phyloP scores from a whole-genome alignment of 2,113 vertebrate species.

The Mesoclemmys tuberculata region DNA sequence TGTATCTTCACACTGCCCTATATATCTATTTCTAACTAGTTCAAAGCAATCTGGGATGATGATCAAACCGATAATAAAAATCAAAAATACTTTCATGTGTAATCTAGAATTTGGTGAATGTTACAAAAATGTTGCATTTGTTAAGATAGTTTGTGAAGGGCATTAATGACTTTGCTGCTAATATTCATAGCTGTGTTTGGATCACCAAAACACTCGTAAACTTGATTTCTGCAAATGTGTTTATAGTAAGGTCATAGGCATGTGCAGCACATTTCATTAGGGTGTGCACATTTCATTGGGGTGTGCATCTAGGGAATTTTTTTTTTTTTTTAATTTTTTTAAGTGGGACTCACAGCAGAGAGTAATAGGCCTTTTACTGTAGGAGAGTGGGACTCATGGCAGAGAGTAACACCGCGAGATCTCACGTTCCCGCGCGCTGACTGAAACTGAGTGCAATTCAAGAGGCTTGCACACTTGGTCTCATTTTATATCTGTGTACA shows the following conservation, averaged over 20 bases:
- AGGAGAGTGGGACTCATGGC: too few relatives aligned
- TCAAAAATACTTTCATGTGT: constrained; percentile 45
- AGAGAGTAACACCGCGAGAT: too few relatives aligned
- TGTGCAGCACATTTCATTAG: too few relatives aligned
- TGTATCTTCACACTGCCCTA: constrained; percentile 15
- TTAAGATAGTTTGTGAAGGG: constrained; percentile 30
- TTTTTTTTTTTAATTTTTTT: too few relatives aligned
- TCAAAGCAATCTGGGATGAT: constrained; percentile 48
- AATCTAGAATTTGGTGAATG: constrained; percentile 21
- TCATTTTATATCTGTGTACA: background rate
- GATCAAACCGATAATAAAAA: constrained; percentile 65
- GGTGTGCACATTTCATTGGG: too few relatives aligned
- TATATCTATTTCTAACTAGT: constrained; percentile 63
- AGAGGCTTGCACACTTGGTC: background rate
- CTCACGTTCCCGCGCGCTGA: too few relatives aligned
- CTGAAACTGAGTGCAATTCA: background rate
- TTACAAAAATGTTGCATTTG: constrained; percentile 3
- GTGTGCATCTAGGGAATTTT: too few relatives aligned
- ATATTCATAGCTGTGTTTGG: constrained; percentile 1
- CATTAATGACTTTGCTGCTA: constrained; percentile 5
- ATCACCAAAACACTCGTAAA: background rate
- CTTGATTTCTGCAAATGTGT: background rate
- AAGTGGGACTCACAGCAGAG: too few relatives aligned
- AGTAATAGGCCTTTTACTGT: too few relatives aligned
- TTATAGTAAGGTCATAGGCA: background rate